These are phyloP conservation scores for Drosophila aff. DNA, from an alignment of 1,140 invertebrate species.

Conservation along the genomic window DNA sequence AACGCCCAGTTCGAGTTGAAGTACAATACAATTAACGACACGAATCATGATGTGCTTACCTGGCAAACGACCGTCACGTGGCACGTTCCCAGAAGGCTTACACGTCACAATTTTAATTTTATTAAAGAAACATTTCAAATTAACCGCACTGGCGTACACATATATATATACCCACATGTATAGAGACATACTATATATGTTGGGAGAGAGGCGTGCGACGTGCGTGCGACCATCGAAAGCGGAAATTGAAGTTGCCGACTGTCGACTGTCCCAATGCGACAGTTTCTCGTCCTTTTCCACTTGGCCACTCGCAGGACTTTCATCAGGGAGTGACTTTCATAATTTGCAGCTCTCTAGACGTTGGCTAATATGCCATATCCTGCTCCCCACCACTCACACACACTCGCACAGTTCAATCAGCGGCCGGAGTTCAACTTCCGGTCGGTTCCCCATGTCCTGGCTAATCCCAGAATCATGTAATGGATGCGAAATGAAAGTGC, in stretches of 20 bases:
- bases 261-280: conserved; percentile 59
- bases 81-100: conserved; percentile 84
- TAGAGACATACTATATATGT: not conserved
- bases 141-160: conserved; percentile 54
- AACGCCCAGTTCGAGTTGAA: conserved; percentile 62
- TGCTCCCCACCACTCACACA: not conserved
- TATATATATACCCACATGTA: not conserved
- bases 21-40: conserved; percentile 85
- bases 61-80: conserved; percentile 85
- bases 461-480: conserved; percentile 6
- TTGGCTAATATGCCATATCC: conserved; percentile 59
- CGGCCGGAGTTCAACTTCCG: conserved; percentile 25
- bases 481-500: conserved; percentile 13
- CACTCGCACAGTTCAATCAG: conserved; percentile 24
- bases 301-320: conserved; percentile 20
- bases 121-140: conserved; percentile 85
- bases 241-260: conserved; percentile 64
- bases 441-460: conserved; percentile 11
- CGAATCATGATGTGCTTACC: conserved; percentile 85
- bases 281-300: conserved; percentile 15
- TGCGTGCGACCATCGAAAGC: conserved; percentile 42
- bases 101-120: conserved; percentile 85
- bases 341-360: conserved; percentile 48
- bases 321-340: conserved; percentile 67
- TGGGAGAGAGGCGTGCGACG: conserved; percentile 20